Base-by-base conservation (phyloP, 1,140 invertebrate species). In the Aleiodes sp. region DNA sequence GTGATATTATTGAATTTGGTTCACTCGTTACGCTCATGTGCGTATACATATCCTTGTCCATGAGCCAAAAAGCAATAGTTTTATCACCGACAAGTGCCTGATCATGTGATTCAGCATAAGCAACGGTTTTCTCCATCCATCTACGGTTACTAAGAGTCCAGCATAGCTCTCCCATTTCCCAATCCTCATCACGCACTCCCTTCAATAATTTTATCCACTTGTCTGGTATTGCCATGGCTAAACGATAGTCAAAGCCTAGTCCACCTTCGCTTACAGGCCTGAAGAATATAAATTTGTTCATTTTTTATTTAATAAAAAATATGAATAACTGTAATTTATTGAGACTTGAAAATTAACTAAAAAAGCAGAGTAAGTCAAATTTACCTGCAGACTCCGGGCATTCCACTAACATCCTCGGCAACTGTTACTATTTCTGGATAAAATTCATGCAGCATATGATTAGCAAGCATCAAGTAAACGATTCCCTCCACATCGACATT, bases 41-140 rank as follows among this genome's bases (percentile, higher is more conserved):
- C 0, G 94, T 93, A 80, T 99, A 99, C 97, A 99, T 99, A 80
- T 98, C 96, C 78, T 98, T 98, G 84, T 99, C 98, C 98, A 99
- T 99, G 56, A 99, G 86, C 98, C 98, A 99, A 87, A 99, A 99
- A 1, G 98, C 97, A 35, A 99, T 91, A 0, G 98, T 99, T 85
- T 99, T 99, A 85, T 99, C 98, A 1, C 96, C 96, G 0, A 99
- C 98, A 9, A 99, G 86, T 14, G 98, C 98, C 89, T 93, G 85
- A 84, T 99, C 98, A 76, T 99, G 98, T 26, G 96, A 98, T 86
- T 99, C 98, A 12, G 93, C 93, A 84, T 99, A 99, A 0, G 98
- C 95, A 4, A 99, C 94, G 6, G 96, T 94, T 70, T 94, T 95
- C 84, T 99, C 98, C 88, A 93, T 93, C 92, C 96, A 99, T 31